These are phyloP conservation scores for Hemibagrus wyckioides DNA, from an alignment of 2,113 vertebrate species.

Conservation along the genomic window DNA sequence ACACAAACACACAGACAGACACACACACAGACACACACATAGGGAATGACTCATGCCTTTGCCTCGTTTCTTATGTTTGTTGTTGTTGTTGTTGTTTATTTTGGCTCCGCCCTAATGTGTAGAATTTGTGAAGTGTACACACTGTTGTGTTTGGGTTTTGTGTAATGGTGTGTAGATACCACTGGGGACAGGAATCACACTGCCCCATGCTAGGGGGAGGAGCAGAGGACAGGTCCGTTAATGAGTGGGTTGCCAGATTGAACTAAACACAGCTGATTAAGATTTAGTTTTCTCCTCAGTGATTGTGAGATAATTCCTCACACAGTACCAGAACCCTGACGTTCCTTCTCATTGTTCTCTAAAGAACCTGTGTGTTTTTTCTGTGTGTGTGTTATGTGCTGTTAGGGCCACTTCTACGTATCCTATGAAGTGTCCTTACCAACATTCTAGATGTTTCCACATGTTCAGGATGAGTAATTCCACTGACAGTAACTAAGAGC, in stretches of 20 bases:
- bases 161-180: neutral
- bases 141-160: neutral
- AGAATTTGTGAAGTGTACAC: neutral
- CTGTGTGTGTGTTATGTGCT: neutral
- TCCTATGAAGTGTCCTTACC: neutral
- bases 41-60: neutral
- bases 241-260: neutral
- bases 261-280: neutral
- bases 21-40: too few relatives aligned
- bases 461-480: neutral
- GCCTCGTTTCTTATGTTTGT: neutral
- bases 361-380: neutral
- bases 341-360: too few relatives aligned
- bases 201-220: neutral
- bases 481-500: neutral
- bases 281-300: too few relatives aligned
- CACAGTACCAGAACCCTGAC: neutral
- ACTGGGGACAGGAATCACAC: neutral
- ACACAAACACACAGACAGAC: too few relatives aligned
- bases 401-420: neutral
- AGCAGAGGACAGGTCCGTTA: too few relatives aligned
- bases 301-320: neutral
- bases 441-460: neutral
- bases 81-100: neutral
- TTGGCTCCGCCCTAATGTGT: neutral